A percentile compares a stretch with the other conserved stretches of the same genome.
Conservation (phyloP, 2,888 invertebrate genomes). For the Dioctria linearis region DNA sequence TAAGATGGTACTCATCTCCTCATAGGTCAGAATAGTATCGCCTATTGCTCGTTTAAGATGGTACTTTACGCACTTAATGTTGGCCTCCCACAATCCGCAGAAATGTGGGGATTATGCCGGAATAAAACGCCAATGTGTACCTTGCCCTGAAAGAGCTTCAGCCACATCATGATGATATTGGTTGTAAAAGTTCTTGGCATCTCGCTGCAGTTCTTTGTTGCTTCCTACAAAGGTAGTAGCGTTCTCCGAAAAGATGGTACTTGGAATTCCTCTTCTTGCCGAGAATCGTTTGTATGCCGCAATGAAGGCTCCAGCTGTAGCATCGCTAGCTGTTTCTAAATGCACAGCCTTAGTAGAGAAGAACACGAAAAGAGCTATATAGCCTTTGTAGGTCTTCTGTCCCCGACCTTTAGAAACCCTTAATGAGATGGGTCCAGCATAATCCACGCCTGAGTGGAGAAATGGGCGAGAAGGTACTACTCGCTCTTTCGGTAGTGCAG, state of each 20-base stretch:
- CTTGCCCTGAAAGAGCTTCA: not conserved
- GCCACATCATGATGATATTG: not conserved
- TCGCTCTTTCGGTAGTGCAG: not conserved
- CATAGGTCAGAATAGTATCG: not conserved
- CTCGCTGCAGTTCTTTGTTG: not conserved
- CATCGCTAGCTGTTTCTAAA: not conserved
- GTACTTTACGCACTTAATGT: not conserved
- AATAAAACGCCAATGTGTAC: not conserved
- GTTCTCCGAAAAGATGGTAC: no score
- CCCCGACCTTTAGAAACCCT: not conserved
- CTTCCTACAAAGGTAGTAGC: no score
- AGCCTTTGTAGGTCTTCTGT: not conserved
- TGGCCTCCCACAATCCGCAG: not conserved
- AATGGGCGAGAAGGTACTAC: not conserved
- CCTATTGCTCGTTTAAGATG: not conserved
- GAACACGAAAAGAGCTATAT: no score
- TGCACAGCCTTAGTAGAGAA: not conserved
- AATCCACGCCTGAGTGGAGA: not conserved
- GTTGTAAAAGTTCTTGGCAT: not conserved
- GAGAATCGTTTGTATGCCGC: no score
- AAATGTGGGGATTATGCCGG: not conserved
- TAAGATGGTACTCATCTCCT: not conserved
- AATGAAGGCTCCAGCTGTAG: not conserved
- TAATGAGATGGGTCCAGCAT: no score
- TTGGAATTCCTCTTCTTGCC: no score